Evolutionary conservation across 2,113 vertebrate genomes (phyloP).

Genomic region (Cryptoleucopteryx plumbea): DNA sequence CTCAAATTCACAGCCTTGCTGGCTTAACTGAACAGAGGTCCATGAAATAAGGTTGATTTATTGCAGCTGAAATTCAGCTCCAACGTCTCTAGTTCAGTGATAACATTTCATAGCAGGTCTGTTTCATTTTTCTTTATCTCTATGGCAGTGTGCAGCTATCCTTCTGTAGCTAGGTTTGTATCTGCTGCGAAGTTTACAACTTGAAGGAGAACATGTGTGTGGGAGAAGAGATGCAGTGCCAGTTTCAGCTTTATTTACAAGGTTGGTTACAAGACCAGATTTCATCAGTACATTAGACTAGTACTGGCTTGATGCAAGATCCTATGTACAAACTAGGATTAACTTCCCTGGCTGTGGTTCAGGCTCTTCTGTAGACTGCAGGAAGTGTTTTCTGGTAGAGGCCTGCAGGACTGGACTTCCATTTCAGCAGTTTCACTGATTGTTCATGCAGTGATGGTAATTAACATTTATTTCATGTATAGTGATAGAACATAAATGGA

Average conservation of each 20-base stretch:
- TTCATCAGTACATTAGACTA: background rate
- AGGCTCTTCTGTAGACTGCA: background rate
- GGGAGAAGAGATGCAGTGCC: background rate
- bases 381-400: background rate
- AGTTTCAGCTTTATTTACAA: constrained; percentile 22
- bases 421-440: background rate
- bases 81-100: background rate
- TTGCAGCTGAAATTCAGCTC: background rate
- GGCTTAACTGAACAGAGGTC: background rate
- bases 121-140: background rate
- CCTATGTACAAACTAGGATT: background rate
- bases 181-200: background rate
- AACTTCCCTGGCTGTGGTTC: background rate
- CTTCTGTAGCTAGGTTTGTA: background rate
- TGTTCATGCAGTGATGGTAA: background rate
- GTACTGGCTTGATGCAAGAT: background rate
- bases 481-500: background rate
- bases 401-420: background rate
- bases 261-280: background rate
- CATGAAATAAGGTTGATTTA: background rate
- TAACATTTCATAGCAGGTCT: background rate
- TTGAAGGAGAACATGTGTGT: background rate
- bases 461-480: background rate
- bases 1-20: background rate
- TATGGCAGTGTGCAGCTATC: background rate